These are phyloP conservation scores for Hanleya hanleyi DNA, from an alignment of 2,888 invertebrate genomes.

Conservation along the genomic window DNA sequence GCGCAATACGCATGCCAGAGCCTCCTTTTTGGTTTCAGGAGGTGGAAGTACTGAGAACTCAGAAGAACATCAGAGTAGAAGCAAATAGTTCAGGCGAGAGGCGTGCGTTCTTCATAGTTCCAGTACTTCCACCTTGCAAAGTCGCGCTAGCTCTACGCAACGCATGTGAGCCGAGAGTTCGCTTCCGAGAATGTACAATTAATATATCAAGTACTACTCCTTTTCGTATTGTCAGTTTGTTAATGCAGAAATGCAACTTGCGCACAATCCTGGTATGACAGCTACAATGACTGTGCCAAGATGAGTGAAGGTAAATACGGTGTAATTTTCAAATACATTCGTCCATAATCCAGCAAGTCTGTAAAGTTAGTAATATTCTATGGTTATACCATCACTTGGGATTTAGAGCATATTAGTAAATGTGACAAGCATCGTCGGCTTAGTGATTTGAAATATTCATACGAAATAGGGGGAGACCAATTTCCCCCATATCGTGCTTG, in stretches of 20 bases:
- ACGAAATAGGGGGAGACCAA: too few species aligned
- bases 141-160: not conserved
- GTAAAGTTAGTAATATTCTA: too few species aligned
- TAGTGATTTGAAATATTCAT: too few species aligned
- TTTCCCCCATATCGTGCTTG: too few species aligned
- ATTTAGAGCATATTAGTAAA: too few species aligned
- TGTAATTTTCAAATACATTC: too few species aligned
- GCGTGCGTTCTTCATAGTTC: not conserved
- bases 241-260: not conserved
- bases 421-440: too few species aligned
- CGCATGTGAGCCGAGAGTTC: not conserved
- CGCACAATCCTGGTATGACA: too few species aligned
- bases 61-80: not conserved
- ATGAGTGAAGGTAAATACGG: too few species aligned
- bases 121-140: not conserved
- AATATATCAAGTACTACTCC: conserved; percentile 6
- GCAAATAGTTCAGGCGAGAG: not conserved
- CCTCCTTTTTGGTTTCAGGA: not conserved
- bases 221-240: not conserved
- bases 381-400: too few species aligned
- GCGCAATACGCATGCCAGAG: not conserved
- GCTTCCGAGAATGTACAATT: not conserved
- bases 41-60: not conserved
- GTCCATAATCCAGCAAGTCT: too few species aligned
- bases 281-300: too few species aligned